These are phyloP conservation scores for Sitta carolinensis DNA, from an alignment of 2,797 vertebrate genomes.

Conservation along the genomic window DNA sequence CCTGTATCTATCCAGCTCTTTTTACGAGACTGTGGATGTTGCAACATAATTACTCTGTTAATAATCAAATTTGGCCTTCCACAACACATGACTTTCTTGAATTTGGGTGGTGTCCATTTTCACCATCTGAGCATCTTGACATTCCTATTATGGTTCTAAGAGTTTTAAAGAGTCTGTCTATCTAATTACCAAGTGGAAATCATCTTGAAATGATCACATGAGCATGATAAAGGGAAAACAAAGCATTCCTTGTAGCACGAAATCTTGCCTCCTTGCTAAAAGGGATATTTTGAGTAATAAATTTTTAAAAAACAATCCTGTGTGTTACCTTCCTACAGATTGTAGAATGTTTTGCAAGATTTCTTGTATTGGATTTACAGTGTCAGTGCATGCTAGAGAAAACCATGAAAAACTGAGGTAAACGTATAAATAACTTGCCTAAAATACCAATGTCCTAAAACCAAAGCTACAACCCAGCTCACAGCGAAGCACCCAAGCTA, in stretches of 20 bases:
- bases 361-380: background rate
- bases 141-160: background rate
- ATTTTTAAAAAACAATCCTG: rapidly evolving
- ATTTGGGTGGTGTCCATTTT: background rate
- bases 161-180: background rate
- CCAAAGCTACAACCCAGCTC: background rate
- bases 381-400: background rate
- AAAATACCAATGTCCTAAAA: background rate
- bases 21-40: background rate
- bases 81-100: background rate
- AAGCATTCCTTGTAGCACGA: background rate
- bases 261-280: background rate
- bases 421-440: background rate
- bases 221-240: background rate
- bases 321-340: background rate
- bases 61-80: background rate
- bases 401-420: background rate
- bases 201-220: background rate
- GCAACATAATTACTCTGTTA: background rate
- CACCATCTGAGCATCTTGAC: background rate
- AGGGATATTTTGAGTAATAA: background rate
- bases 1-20: background rate
- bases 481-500: background rate
- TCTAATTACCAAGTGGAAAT: background rate
- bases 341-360: background rate